Evolutionary conservation across 2,113 vertebrate genomes (phyloP), one percentile per base, ranked within the genome.

Genomic region (Tenebrosternarchus preto): DNA sequence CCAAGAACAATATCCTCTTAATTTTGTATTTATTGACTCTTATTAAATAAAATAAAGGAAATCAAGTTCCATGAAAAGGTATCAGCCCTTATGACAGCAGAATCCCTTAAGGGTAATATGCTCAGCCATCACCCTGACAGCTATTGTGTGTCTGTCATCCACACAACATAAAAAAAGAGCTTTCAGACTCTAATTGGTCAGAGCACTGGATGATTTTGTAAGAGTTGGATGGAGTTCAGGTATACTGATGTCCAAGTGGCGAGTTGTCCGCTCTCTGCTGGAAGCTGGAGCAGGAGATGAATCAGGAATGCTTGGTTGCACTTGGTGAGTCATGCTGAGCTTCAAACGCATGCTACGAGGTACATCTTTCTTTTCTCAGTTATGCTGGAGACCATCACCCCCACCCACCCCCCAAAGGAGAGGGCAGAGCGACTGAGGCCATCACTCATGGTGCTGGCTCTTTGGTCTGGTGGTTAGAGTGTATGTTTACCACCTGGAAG

Each of bases 301-400:
- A 71, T 71, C 68, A 84, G 64, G 50, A 76, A 25, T 60, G 53
- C 67, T 25, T 71, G 76, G 50, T 29, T 15, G 24, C 31, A n/a
- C 59, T 76, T 1, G 3, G 59, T 82, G 80, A 80, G 66, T 85
- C 83, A 85, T 72, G 33, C 36, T 4, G 17, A 25, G 25, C 66
- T 50, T 43, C 31, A 57, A 75, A 25, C 53, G 43, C 56, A 79
- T 66, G 67, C 69, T 59, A 80, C 39, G 12, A 67, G n/a, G n/a
- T n/a, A n/a, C n/a, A n/a, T n/a, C n/a, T n/a, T n/a, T n/a, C n/a
- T n/a, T n/a, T n/a, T n/a, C n/a, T n/a, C n/a, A n/a, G n/a, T n/a
- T n/a, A n/a, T n/a, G 64, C 2, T 6, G 33, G 33, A 36, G 33
- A 36, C 2, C 33, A 36, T 36, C 33, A 36, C 33, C 6, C 33